Evolutionary conservation across 64 coral and sea anemone genomes (phyloP).

Genomic region (Pocillopora damicornis): DNA sequence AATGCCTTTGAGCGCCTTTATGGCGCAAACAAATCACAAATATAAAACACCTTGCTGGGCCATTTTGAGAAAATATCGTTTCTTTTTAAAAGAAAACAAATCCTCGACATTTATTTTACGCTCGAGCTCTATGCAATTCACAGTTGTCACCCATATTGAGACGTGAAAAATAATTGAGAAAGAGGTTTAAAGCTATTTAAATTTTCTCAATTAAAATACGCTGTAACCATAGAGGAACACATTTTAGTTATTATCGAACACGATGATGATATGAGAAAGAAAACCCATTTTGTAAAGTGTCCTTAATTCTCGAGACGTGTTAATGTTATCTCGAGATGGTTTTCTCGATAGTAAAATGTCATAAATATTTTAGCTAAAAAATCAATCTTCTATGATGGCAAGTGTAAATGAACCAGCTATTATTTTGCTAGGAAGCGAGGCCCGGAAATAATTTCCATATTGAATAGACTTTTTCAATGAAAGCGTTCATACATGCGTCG

Average conservation of each 20-base stretch:
- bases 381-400: background rate
- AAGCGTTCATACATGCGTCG: slow-evolving; percentile 2
- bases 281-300: background rate
- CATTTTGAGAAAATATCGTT: background rate
- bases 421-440: background rate
- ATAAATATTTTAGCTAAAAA: background rate
- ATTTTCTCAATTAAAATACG: slow-evolving; percentile 2
- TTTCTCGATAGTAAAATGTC: background rate
- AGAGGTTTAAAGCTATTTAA: background rate
- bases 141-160: background rate
- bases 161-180: background rate
- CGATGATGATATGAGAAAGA: background rate
- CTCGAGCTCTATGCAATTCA: background rate
- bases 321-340: background rate
- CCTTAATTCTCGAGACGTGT: background rate
- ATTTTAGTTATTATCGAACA: background rate
- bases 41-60: background rate
- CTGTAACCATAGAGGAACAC: background rate
- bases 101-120: background rate
- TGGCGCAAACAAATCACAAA: background rate
- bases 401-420: background rate
- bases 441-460: slow-evolving; percentile 25
- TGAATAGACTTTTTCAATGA: background rate
- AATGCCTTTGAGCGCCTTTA: background rate
- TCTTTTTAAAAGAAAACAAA: background rate